Base-by-base conservation (phyloP, 2,888 invertebrate genomes). In the Yponomeuta sedellus region DNA sequence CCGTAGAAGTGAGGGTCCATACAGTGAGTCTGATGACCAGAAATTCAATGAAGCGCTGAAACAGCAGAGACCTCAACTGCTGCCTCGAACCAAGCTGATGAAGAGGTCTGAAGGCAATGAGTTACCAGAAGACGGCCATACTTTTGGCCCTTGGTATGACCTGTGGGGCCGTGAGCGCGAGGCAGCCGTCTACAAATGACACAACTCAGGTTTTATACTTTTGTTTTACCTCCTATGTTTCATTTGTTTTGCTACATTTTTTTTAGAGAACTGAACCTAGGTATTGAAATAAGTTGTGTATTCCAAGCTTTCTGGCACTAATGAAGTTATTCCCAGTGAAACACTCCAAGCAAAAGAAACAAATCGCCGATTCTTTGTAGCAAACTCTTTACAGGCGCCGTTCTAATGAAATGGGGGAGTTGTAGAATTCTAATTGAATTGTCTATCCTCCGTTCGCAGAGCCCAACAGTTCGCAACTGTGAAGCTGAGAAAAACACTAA, bases 131-230 rank as follows among this genome's bases (percentile, higher is more conserved):
- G 93, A 93, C 67, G 93, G 93, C 11, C 96, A 95, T 76, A 94
- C 94, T 71, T 97, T 96, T 79, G 97, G 97, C 0, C 96, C 97
- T 0, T 97, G 97, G 97, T 97, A 96, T 78, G 97, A 97, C 85
- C 92, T 97, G 69, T 97, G 97, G 97, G 96, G 94, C 40, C 92
- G 94, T 67, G 95, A 96, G 82, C 92, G 94, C 67, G 95, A 96
- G 82, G 92, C 94, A 59, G 94, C 94, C 40, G 93, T 94, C 74
- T 92, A 92, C 80, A 92, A 92, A 76, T 93, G 92, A 67, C 22
- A 70, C 69, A 67, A 70, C 67, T 79, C 68, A 79, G 80, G 80
- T 82, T 77, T 78, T 80, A 79, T 76, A 73, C 70, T 69, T 69
- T 73, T 71, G 73, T 70, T 67, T 70, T 71, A 67, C 68, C 66